These are phyloP conservation scores for Orchestia grillus DNA, from an alignment of 1,140 invertebrate species.

Conservation along the genomic window DNA sequence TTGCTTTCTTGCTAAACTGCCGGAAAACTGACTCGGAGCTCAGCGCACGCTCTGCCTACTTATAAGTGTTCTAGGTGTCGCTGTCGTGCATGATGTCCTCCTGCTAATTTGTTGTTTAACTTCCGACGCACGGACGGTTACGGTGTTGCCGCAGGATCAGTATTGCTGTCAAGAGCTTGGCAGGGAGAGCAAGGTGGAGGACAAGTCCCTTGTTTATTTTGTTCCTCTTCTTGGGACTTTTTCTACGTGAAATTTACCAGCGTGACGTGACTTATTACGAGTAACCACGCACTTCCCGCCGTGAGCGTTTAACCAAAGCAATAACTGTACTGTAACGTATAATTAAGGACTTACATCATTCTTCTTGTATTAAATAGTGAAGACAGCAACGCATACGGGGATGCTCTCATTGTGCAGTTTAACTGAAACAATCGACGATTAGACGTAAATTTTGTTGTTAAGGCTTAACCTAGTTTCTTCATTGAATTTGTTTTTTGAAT, in stretches of 20 bases:
- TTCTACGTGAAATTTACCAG: background rate
- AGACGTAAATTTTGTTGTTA: background rate
- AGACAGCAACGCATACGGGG: background rate
- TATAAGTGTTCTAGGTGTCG: background rate
- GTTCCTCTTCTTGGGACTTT: background rate
- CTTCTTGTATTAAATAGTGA: background rate
- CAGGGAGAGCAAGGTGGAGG: background rate
- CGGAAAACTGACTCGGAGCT: slow-evolving; percentile 4
- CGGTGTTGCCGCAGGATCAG: background rate
- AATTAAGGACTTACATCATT: background rate
- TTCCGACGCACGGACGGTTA: background rate
- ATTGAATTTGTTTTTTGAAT: no score
- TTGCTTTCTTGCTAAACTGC: slow-evolving; percentile 31
- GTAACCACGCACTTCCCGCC: background rate
- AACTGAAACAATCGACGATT: background rate
- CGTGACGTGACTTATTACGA: background rate
- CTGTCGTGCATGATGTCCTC: background rate
- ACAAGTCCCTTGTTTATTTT: background rate
- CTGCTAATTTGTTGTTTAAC: background rate
- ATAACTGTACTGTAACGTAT: background rate
- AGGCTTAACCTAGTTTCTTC: background rate
- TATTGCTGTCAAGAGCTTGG: background rate
- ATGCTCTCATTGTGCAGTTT: background rate
- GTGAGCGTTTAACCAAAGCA: background rate
- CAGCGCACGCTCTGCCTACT: background rate